Conservation (phyloP, 2,113 vertebrate genomes). For the Trinectes maculatus region DNA sequence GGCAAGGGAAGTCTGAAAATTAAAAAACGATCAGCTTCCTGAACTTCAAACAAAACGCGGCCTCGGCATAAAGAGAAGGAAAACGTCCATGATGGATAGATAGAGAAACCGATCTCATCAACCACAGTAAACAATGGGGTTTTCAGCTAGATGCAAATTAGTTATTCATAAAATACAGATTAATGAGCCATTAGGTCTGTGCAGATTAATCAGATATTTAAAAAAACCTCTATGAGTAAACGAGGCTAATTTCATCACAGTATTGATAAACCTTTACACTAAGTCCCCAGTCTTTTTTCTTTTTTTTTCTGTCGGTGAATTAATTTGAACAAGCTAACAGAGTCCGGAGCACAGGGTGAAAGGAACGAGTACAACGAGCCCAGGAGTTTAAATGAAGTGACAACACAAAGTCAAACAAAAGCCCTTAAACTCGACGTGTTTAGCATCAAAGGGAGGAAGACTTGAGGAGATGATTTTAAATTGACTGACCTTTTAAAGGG, state of each 20-base stretch:
- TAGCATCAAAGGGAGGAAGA: constrained; percentile 15
- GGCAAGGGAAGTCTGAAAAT: background rate
- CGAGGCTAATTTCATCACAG: background rate
- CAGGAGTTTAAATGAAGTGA: constrained; percentile 42
- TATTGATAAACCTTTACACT: background rate
- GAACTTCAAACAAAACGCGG: background rate
- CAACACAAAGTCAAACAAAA: constrained; percentile 58
- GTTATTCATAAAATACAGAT: too few species aligned
- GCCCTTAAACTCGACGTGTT: constrained; percentile 14
- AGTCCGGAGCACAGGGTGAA: background rate
- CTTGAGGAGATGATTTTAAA: constrained; percentile 67
- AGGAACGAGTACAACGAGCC: background rate
- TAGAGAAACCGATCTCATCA: background rate
- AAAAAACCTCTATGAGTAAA: too few species aligned
- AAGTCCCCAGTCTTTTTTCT: background rate
- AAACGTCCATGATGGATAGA: constrained; percentile 1
- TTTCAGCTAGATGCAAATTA: background rate
- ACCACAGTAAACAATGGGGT: background rate
- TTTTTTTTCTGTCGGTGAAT: background rate
- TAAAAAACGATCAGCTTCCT: background rate
- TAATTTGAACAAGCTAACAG: background rate
- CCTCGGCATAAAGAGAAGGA: constrained; percentile 19
- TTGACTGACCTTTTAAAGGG: constrained; percentile 78
- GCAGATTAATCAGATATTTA: too few species aligned
- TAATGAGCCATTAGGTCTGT: too few species aligned